Percentiles rank a stretch among this genome's conserved stretches.
These are phyloP conservation scores for Melierax canorus DNA, from an alignment of 2,113 vertebrate genomes.

Conservation along the genomic window DNA sequence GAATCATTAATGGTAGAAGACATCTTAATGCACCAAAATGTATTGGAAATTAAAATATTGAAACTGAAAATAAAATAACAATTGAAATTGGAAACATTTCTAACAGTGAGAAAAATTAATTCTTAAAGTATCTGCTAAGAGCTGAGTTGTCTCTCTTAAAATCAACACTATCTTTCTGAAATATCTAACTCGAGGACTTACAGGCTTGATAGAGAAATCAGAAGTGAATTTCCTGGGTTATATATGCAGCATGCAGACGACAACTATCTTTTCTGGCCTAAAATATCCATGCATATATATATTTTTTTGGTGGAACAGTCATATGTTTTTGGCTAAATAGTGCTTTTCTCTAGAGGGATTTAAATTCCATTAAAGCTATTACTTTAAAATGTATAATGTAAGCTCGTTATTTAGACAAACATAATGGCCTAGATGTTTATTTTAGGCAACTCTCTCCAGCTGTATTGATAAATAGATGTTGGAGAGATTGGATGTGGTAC, in stretches of 20 bases:
- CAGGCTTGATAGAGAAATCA: not conserved
- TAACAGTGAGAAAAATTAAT: not conserved
- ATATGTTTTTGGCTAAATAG: not conserved
- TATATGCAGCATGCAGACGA: not conserved
- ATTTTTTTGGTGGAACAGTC: not conserved
- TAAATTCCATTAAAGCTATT: conserved; percentile 40
- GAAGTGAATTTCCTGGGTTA: not conserved
- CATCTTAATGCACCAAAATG: not conserved
- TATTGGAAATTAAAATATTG: not conserved
- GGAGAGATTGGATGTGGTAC: not conserved
- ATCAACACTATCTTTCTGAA: not conserved
- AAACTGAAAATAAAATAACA: not conserved
- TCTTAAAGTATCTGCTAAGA: not conserved
- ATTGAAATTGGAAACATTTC: not conserved
- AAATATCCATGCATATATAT: not conserved
- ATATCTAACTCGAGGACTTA: not conserved
- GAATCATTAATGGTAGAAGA: not conserved
- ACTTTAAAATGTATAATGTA: conserved; percentile 32
- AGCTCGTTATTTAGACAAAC: not conserved
- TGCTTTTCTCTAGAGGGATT: conserved; percentile 27
- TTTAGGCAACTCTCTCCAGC: not conserved
- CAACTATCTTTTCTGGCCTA: not conserved
- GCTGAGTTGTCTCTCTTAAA: not conserved
- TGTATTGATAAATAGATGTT: not conserved
- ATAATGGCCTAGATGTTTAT: not conserved